Percentiles rank a stretch among this genome's conserved stretches.
Evolutionary conservation across 92 coral and sea anemone species (phyloP).

Genomic region (Palythoa caribaeorum): DNA sequence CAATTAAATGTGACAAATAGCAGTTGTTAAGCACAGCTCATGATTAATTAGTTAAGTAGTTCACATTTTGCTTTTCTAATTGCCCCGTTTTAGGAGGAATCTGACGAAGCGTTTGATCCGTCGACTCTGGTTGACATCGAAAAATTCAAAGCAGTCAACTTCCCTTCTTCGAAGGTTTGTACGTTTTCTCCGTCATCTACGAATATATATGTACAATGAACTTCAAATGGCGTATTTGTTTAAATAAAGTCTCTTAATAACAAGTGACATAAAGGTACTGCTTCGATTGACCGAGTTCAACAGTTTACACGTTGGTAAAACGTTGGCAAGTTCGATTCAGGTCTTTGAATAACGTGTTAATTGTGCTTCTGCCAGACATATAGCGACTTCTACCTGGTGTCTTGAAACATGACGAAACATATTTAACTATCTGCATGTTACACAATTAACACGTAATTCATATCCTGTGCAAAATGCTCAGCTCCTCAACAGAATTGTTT

Average conservation of each 20-base stretch:
- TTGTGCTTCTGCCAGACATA: not conserved
- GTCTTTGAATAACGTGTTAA: not conserved
- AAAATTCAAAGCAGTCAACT: slow-evolving; percentile 91
- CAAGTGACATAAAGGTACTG: not conserved
- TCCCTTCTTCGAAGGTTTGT: slow-evolving; percentile 52
- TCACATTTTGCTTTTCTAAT: not conserved
- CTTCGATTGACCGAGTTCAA: not conserved
- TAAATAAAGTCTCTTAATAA: too few relatives aligned
- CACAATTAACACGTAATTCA: slow-evolving; percentile 1
- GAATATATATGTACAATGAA: too few relatives aligned
- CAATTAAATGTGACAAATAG: too few relatives aligned
- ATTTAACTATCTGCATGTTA: not conserved
- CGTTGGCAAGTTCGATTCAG: not conserved
- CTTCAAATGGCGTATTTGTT: too few relatives aligned
- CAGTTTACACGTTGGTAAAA: not conserved
- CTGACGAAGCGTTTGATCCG: slow-evolving; percentile 89
- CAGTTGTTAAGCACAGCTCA: not conserved
- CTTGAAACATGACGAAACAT: not conserved
- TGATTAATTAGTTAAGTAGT: not conserved
- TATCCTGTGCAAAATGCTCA: not conserved
- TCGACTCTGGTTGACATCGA: slow-evolving; percentile 81
- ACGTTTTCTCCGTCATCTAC: not conserved
- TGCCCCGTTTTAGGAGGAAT: slow-evolving; percentile 57
- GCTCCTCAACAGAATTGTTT: not conserved
- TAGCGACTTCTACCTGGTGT: not conserved